Conservation (phyloP, 2,113 vertebrate species). For the Psophia crepitans region DNA sequence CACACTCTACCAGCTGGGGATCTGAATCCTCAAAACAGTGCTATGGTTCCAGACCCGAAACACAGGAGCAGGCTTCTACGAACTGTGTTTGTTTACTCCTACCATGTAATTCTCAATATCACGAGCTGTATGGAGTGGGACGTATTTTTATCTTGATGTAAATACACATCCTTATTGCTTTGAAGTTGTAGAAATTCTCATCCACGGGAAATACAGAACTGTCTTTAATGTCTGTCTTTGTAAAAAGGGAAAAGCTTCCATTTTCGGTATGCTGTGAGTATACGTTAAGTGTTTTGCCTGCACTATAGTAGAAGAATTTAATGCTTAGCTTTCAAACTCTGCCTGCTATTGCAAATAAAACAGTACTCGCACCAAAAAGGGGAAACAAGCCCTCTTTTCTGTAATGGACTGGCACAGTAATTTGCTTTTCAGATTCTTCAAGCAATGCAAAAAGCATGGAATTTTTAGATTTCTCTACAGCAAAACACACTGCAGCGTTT, state of each 20-base stretch:
- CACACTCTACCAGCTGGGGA: not conserved
- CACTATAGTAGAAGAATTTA: not conserved
- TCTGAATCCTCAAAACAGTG: not conserved
- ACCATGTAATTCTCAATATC: not conserved
- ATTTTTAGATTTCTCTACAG: not conserved
- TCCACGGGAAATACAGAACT: not conserved
- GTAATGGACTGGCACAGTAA: not conserved
- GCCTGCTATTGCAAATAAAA: not conserved
- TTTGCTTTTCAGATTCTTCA: not conserved
- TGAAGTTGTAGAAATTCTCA: not conserved
- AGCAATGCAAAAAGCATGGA: not conserved
- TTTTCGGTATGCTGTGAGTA: not conserved
- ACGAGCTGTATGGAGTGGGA: not conserved
- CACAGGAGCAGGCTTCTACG: not conserved
- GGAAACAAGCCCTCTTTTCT: not conserved
- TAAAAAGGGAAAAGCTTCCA: not conserved
- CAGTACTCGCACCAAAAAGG: not conserved
- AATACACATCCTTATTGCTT: not conserved
- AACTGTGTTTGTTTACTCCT: not conserved
- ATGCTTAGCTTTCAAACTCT: not conserved
- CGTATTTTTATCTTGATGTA: not conserved
- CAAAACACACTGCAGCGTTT: not conserved
- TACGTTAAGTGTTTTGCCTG: not conserved
- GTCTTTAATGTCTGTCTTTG: not conserved
- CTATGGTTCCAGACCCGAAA: not conserved